phyloP scores from a whole-genome alignment of 2,797 vertebrate species.

The Dipus sagitta region DNA sequence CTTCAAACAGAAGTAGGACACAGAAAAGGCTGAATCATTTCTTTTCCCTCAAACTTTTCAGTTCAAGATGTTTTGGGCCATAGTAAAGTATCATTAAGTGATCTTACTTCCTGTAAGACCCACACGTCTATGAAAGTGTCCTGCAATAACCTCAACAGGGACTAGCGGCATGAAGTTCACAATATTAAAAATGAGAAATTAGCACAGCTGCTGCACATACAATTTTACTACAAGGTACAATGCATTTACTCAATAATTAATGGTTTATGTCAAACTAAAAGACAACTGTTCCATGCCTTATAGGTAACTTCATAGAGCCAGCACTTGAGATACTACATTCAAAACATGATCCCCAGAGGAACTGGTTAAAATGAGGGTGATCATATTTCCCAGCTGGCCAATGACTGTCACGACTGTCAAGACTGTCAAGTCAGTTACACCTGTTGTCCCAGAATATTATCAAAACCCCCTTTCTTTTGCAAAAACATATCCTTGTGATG shows the following conservation, averaged over 20 bases:
- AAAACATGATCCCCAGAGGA: slow-evolving; percentile 32
- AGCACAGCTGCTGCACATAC: background rate
- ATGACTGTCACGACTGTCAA: background rate
- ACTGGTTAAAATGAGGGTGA: background rate
- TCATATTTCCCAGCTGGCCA: slow-evolving; percentile 35
- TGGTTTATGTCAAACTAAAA: slow-evolving; percentile 33
- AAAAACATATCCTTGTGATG: slow-evolving; percentile 31
- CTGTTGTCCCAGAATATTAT: background rate
- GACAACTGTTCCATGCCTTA: background rate
- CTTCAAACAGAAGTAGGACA: slow-evolving; percentile 53
- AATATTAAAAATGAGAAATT: background rate
- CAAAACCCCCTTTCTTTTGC: background rate
- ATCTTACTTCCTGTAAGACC: slow-evolving; percentile 71
- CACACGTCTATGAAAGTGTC: slow-evolving; percentile 53
- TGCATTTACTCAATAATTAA: slow-evolving; percentile 34
- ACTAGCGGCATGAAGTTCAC: slow-evolving; percentile 43
- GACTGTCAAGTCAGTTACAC: background rate
- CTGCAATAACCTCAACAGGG: slow-evolving; percentile 64
- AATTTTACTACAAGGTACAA: background rate
- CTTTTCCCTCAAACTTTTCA: slow-evolving; percentile 67
- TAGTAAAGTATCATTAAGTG: slow-evolving; percentile 68
- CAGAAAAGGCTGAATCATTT: slow-evolving; percentile 71
- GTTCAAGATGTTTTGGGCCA: slow-evolving; percentile 64
- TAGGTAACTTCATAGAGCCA: background rate
- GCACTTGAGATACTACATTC: slow-evolving; percentile 30